These are phyloP conservation scores for Lonchura striata DNA, from an alignment of 2,113 vertebrate genomes.

Conservation along the genomic window DNA sequence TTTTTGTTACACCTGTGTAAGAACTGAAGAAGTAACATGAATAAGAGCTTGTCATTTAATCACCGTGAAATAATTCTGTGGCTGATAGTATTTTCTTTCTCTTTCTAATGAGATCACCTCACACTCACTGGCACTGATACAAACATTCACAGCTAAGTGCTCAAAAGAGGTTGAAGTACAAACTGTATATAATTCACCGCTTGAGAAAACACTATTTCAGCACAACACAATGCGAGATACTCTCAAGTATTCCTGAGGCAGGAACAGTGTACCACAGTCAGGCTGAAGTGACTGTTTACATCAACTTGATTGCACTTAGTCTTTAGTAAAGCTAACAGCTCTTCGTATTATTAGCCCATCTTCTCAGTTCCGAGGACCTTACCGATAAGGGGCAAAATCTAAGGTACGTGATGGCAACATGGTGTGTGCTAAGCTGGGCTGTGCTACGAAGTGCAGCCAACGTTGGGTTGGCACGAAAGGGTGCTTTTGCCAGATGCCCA, in stretches of 20 bases:
- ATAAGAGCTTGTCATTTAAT: slow-evolving; percentile 24
- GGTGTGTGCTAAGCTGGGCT: not conserved
- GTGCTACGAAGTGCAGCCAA: not conserved
- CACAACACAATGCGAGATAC: slow-evolving; percentile 68
- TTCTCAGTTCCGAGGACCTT: not conserved
- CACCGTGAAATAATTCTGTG: slow-evolving; percentile 49
- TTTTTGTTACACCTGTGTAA: not conserved
- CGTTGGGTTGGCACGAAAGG: not conserved
- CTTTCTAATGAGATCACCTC: slow-evolving; percentile 76
- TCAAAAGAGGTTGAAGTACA: slow-evolving; percentile 71
- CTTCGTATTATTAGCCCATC: slow-evolving; percentile 14
- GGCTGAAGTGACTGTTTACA: slow-evolving; percentile 71
- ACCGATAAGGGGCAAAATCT: not conserved
- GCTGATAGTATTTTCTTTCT: slow-evolving; percentile 66
- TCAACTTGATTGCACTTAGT: slow-evolving; percentile 67
- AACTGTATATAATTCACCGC: slow-evolving; percentile 74
- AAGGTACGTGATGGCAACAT: not conserved
- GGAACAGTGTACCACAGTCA: slow-evolving; percentile 61
- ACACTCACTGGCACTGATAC: slow-evolving; percentile 63
- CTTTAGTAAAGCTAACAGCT: slow-evolving; percentile 47
- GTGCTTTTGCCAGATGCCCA: not conserved
- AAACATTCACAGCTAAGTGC: slow-evolving; percentile 73
- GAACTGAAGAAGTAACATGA: slow-evolving; percentile 1
- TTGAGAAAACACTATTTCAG: slow-evolving; percentile 72
- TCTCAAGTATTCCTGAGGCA: slow-evolving; percentile 71